Percentiles rank a stretch among this genome's conserved stretches.
Evolutionary conservation across 2,113 vertebrate genomes (phyloP).

Genomic region (Sylvilagus bachmani): DNA sequence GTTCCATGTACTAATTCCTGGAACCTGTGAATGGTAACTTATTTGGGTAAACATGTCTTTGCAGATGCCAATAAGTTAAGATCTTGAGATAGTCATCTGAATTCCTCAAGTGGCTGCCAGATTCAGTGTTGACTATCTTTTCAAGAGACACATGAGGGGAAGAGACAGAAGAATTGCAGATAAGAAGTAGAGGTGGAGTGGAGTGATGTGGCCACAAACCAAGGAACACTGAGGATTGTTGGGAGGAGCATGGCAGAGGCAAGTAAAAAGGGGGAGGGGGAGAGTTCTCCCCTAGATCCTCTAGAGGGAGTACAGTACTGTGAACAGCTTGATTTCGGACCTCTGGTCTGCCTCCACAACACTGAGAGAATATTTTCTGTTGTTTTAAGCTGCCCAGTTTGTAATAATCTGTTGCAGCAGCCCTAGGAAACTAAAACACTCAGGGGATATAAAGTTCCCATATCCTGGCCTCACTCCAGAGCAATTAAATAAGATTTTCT

Average conservation of each 20-base stretch:
- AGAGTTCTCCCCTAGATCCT: background rate
- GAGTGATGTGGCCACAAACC: background rate
- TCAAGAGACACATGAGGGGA: background rate
- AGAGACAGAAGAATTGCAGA: background rate
- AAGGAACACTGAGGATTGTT: background rate
- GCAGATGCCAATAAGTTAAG: background rate
- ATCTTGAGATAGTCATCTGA: background rate
- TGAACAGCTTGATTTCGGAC: background rate
- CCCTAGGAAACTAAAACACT: background rate
- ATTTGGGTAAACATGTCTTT: background rate
- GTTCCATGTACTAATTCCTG: background rate
- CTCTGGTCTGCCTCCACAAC: background rate
- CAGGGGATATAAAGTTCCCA: background rate
- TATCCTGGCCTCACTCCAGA: background rate
- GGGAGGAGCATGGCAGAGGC: background rate
- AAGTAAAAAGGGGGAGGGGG: background rate
- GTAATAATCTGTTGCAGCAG: background rate
- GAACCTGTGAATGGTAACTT: background rate
- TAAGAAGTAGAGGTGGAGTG: background rate
- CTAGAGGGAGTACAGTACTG: background rate
- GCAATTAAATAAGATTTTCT: background rate
- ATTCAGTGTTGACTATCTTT: background rate
- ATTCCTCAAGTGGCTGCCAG: background rate
- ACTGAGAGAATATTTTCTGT: background rate
- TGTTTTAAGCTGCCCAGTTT: background rate